Conservation (phyloP, 2,113 vertebrate genomes). For the Poeciliopsis retropinna region DNA sequence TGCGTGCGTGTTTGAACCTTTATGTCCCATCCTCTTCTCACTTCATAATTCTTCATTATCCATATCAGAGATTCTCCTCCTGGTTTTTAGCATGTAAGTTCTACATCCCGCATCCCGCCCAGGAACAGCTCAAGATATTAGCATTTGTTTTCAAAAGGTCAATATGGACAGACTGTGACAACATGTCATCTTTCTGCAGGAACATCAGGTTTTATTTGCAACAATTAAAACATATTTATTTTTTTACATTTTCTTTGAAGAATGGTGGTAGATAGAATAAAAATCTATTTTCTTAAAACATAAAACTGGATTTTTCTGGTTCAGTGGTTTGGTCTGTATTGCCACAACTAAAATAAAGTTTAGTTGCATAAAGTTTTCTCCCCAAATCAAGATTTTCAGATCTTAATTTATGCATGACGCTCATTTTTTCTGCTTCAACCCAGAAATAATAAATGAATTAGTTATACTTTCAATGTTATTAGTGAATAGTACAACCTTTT, state of each 20-base stretch:
- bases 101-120: neutral
- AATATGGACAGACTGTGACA: too few relatives aligned
- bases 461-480: neutral
- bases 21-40: conserved; percentile 13
- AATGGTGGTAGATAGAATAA: neutral
- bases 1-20: conserved; percentile 17
- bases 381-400: too few relatives aligned
- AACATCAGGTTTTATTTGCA: neutral
- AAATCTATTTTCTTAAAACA: too few relatives aligned
- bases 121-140: neutral
- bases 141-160: too few relatives aligned
- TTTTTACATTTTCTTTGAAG: neutral
- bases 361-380: too few relatives aligned
- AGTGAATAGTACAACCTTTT: neutral
- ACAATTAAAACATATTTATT: neutral
- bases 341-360: neutral
- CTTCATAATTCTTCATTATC: conserved; percentile 1
- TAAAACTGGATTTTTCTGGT: neutral
- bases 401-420: too few relatives aligned
- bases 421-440: neutral
- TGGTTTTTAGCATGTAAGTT: neutral
- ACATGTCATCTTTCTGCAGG: neutral
- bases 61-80: neutral
- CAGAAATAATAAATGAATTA: neutral
- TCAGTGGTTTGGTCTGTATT: neutral